Evolutionary conservation across 2,888 invertebrate genomes (phyloP), one percentile per base, ranked within the genome.

Genomic region (Agonopterix heracliana): DNA sequence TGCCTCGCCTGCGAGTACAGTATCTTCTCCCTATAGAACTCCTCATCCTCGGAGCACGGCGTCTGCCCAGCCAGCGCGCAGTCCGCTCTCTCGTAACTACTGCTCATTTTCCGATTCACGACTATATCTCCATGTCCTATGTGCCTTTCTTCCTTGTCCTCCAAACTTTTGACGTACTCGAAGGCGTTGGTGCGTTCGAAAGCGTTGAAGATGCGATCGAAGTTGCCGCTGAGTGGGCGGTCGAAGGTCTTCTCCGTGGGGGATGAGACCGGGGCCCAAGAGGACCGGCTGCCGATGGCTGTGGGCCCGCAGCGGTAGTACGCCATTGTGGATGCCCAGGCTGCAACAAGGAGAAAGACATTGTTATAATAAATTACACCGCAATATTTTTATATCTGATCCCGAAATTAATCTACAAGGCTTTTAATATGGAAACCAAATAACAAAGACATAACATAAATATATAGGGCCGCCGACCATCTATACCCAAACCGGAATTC

Each of bases 1-100:
- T 95, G 94, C 46, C 94, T 89, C 76, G 93, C 93, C 81, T 96
- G 95, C 54, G 93, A 92, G 68, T 92, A 92, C 68, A 93, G 90
- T 61, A 94, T 92, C 72, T 93, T 90, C 74, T 93, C 93, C 64
- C 93, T 90, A 74, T 93, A 93, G 66, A 90, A 92, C 61, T 92
- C 92, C 64, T 93, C 92, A 61, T 92, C 91, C 44, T 92, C 92
- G 1, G 78, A 71, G 56, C 78, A 74, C 9, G 89, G 89, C 5
- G 88, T 81, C 71, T 89, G 85, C 54, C 88, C 88, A 14, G 89
- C 89, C 71, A 89, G 74, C 59, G 87, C 88, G 60, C 88, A 86
- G 68, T 88, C 89, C 12, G 89, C 89, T 36, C 88, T 66, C 65
- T 89, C 89, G 54, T 69, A 86, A 53, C 86, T 85, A 55, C 86